phyloP scores from a whole-genome alignment of 2,888 invertebrate species.

The Periphyllus acericola region DNA sequence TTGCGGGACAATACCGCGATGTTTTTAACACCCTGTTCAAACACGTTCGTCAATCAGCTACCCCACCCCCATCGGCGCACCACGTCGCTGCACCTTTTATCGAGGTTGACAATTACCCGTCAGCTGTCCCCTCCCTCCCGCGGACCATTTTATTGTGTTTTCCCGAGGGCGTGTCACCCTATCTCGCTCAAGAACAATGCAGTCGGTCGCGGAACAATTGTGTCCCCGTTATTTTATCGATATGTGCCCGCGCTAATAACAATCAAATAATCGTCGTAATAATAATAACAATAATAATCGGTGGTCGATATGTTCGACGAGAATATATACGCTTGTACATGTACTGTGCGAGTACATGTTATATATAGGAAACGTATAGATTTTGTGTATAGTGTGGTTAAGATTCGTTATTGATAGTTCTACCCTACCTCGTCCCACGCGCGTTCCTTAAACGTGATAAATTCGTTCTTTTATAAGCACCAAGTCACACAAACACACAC shows the following conservation, averaged over 20 bases:
- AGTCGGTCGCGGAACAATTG: slow-evolving; percentile 16
- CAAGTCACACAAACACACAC: not conserved
- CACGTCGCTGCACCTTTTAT: slow-evolving; percentile 30
- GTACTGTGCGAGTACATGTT: no score
- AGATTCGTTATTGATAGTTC: slow-evolving; percentile 28
- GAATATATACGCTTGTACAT: not conserved
- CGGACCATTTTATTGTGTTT: slow-evolving; percentile 41
- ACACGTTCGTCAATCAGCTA: slow-evolving; percentile 39
- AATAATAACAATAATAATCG: slow-evolving; percentile 14
- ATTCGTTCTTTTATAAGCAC: slow-evolving; percentile 29
- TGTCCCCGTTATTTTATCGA: slow-evolving; percentile 49
- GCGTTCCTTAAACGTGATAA: slow-evolving; percentile 49
- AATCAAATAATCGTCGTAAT: not conserved
- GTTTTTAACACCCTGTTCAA: slow-evolving; percentile 55
- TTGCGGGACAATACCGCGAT: slow-evolving; percentile 22
- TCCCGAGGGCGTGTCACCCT: slow-evolving; percentile 34
- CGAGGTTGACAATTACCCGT: slow-evolving; percentile 52
- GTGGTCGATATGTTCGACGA: not conserved
- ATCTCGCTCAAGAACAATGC: slow-evolving; percentile 40
- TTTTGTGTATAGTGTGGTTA: slow-evolving; percentile 9
- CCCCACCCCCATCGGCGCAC: not conserved
- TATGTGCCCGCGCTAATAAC: not conserved
- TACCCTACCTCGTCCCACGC: not conserved
- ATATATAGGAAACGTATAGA: not conserved
- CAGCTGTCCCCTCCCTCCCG: slow-evolving; percentile 29